phyloP scores from a whole-genome alignment of 1,140 invertebrate species.

The Drosophila biarmipes region DNA sequence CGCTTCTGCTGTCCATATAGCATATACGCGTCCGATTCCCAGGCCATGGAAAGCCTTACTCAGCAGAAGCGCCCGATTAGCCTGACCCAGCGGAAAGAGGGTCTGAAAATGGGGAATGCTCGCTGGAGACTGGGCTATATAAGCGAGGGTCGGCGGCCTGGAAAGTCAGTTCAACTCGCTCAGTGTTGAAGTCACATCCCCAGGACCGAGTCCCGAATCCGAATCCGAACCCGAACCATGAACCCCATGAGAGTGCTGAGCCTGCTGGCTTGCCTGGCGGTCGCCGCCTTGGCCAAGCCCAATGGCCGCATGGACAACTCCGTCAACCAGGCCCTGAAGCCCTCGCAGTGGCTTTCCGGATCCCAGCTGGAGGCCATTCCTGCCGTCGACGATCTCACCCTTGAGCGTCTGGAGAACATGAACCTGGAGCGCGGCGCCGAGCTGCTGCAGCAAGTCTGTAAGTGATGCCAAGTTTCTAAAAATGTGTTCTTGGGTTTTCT shows the following conservation, averaged over 20 bases:
- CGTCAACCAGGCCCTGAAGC: constrained; percentile 65
- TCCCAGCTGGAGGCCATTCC: constrained; percentile 59
- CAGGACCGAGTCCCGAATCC: constrained; percentile 16
- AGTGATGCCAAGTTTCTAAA: constrained; percentile 1
- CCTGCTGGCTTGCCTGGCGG: constrained; percentile 61
- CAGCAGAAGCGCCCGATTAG: constrained; percentile 14
- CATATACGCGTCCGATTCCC: constrained; percentile 5
- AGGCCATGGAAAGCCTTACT: constrained; percentile 20
- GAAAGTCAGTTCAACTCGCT: constrained; percentile 60
- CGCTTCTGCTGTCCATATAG: neutral
- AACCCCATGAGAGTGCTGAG: constrained; percentile 70
- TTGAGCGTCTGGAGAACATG: constrained; percentile 71
- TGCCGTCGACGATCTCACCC: constrained; percentile 63
- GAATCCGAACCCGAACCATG: constrained; percentile 39
- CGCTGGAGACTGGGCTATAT: constrained; percentile 30
- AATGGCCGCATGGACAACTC: constrained; percentile 44
- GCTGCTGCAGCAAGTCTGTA: constrained; percentile 67
- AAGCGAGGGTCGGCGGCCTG: neutral
- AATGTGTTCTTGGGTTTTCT: neutral
- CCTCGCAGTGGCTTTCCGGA: constrained; percentile 60
- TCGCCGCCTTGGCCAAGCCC: constrained; percentile 52
- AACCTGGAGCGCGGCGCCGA: constrained; percentile 66
- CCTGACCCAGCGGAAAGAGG: constrained; percentile 39
- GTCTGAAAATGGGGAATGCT: constrained; percentile 10
- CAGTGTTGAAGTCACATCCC: constrained; percentile 44